Evolutionary conservation across 2,888 invertebrate species (phyloP), one percentile per base, ranked within the genome.

Genomic region (Lucinisca nassula): DNA sequence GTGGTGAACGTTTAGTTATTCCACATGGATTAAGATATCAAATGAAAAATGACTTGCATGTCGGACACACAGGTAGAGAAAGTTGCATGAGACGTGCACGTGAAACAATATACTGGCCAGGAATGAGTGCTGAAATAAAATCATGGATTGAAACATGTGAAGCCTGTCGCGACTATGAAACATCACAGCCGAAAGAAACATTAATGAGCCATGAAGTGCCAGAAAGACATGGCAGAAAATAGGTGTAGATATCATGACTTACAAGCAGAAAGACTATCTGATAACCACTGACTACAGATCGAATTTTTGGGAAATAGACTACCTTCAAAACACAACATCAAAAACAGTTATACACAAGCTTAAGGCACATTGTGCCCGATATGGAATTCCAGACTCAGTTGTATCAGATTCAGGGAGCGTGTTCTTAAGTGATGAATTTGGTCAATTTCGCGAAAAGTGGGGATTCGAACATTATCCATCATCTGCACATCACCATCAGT

Each of bases 181-280:
- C 4, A 21, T 30, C 24, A 27, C 75, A 78, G 21, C 24, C 14
- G 67, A 37, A 49, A 67, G 81, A 81, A 74, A 38, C 73, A 14
- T 32, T 81, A 55, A 51, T 35, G 27, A 35, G 49, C 27, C 49
- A 61, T 37, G 61, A 81, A 32, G 30, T 75, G 77, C 81, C 81
- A 21, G 40, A 81, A 49, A 72, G 40, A 73, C 80, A 72, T 73
- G 24, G 1, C 49, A 70, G 35, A 80, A 75, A 75, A 61, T 81
- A 27, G 81, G 74, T n/a, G 49, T 70, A 30, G 81, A 81, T 61
- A 24, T 81, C 14, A 45, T 75, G 30, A 58, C 24, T 21, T 40
- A 74, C n/a, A n/a, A 55, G n/a, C 24, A 38, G 30, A 75, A 49
- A 37, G 17, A 74, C 37, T 81, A 81, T 75, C 74, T 81, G 27